These are phyloP conservation scores for Hydropsyche tenuis DNA, from an alignment of 1,140 invertebrate genomes.

Conservation along the genomic window DNA sequence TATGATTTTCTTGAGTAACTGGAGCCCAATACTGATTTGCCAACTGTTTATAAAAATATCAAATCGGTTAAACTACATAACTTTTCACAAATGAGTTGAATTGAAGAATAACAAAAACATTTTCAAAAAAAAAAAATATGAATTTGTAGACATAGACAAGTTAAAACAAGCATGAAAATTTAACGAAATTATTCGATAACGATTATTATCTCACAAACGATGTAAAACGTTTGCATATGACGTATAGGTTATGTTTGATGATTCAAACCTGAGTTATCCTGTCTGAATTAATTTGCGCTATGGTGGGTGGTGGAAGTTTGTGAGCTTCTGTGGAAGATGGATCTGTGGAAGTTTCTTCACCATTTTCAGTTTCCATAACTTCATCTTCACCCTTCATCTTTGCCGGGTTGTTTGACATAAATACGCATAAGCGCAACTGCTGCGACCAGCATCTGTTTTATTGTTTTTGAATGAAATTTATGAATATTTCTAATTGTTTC, in stretches of 20 bases:
- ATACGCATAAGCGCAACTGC: not conserved
- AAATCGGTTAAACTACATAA: too few relatives aligned
- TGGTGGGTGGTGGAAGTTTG: slow-evolving; percentile 73
- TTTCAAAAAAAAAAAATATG: too few relatives aligned
- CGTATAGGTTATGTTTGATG: slow-evolving; percentile 42
- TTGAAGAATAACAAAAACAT: too few relatives aligned
- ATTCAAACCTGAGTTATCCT: slow-evolving; percentile 75
- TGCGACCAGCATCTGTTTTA: not conserved
- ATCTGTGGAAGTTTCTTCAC: not conserved
- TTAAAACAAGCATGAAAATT: too few relatives aligned
- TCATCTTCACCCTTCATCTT: slow-evolving; percentile 38
- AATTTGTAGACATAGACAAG: too few relatives aligned
- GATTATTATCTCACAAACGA: slow-evolving; percentile 35
- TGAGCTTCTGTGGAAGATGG: slow-evolving; percentile 54
- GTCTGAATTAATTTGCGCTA: slow-evolving; percentile 85
- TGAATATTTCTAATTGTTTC: not conserved
- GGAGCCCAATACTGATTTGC: slow-evolving; percentile 90
- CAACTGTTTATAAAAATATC: too few relatives aligned
- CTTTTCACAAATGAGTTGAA: too few relatives aligned
- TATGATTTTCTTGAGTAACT: slow-evolving; percentile 72
- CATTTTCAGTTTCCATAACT: not conserved
- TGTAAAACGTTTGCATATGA: slow-evolving; percentile 53
- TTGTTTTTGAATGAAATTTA: not conserved
- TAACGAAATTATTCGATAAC: slow-evolving; percentile 55
- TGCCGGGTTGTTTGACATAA: not conserved